These are phyloP conservation scores for Metacarcinus magister DNA, from an alignment of 2,888 invertebrate genomes.

Conservation along the genomic window DNA sequence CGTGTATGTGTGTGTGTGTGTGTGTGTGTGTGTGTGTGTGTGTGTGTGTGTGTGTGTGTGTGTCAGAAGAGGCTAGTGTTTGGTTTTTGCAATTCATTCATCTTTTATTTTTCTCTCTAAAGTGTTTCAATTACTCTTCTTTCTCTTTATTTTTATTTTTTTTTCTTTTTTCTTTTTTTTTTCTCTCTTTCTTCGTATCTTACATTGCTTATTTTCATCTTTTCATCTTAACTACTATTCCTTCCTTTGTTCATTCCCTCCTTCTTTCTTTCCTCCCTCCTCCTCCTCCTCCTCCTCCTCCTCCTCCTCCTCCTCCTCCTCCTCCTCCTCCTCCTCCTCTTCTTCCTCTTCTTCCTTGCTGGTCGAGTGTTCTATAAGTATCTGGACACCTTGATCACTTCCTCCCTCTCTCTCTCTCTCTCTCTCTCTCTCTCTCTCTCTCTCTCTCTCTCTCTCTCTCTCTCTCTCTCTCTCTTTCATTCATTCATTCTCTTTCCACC, in stretches of 20 bases:
- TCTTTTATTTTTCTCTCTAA: neutral
- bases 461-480: neutral
- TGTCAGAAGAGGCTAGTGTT: neutral
- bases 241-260: too few relatives aligned
- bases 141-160: neutral
- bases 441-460: conserved; percentile 18
- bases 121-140: neutral
- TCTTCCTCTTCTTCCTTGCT: too few relatives aligned
- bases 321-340: too few relatives aligned
- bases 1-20: conserved; percentile 28
- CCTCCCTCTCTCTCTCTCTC: conserved; percentile 32
- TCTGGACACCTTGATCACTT: too few relatives aligned
- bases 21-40: conserved; percentile 26
- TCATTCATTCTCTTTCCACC: conserved; percentile 13
- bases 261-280: too few relatives aligned
- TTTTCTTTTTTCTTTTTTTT: neutral
- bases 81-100: neutral
- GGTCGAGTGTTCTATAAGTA: too few relatives aligned
- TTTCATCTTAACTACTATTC: too few relatives aligned
- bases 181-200: neutral
- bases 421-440: conserved; percentile 56
- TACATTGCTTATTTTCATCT: neutral
- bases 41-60: neutral
- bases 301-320: too few relatives aligned
- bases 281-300: too few relatives aligned